A percentile compares a stretch with the other conserved stretches of the same genome.
Conservation (phyloP, 37 sponge, comb jelly and placozoan species). For the Ianthella basta region DNA sequence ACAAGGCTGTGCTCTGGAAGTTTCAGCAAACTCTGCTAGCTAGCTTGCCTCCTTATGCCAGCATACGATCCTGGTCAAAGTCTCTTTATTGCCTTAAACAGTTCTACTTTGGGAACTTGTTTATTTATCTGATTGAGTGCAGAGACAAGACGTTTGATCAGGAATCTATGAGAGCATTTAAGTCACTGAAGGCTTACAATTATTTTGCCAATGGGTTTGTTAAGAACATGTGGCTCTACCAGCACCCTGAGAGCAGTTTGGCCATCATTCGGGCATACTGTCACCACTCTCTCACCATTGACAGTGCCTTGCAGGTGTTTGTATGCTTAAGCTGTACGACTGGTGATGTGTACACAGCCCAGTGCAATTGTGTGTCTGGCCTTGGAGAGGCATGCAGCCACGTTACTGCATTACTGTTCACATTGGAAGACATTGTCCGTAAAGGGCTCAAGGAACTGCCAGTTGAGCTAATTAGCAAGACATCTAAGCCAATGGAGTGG, state of each 20-base stretch:
- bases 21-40: conserved; percentile 20
- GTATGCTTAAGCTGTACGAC: no score
- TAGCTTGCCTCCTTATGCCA: not conserved
- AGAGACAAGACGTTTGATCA: conserved; percentile 39
- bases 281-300: conserved; percentile 18
- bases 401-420: no score
- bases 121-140: conserved; percentile 26
- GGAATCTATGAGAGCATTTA: conserved; percentile 37
- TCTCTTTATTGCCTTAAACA: conserved; percentile 3
- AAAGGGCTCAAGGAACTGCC: no score
- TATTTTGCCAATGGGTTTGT: conserved; percentile 36
- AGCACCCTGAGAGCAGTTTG: no score
- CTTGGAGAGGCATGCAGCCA: no score
- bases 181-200: conserved; percentile 42
- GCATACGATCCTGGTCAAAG: not conserved
- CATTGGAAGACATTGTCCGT: no score
- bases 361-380: no score
- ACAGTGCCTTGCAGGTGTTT: no score
- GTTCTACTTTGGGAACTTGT: not conserved
- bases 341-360: no score
- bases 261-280: conserved; percentile 16
- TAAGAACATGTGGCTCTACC: no score
- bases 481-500: no score
- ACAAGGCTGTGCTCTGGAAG: conserved; percentile 38
- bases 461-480: no score